Evolutionary conservation across 2,113 vertebrate genomes (phyloP).

Genomic region (Heterocephalus glaber): DNA sequence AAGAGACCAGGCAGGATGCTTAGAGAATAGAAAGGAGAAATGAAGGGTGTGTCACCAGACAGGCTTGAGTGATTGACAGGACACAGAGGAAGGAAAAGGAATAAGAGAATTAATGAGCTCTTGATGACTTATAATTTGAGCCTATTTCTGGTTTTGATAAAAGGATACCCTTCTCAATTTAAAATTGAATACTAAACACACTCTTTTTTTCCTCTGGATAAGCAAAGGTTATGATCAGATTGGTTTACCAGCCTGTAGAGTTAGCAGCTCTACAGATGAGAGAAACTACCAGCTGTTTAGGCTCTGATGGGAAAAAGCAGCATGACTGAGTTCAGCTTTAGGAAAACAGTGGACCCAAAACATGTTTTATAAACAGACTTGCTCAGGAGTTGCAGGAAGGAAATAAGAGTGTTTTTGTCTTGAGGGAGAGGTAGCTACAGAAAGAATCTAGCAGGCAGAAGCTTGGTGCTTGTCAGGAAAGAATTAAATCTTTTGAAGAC

Average conservation of each 20-base stretch:
- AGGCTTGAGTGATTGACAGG: neutral
- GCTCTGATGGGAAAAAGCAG: neutral
- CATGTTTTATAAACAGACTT: neutral
- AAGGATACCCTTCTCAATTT: neutral
- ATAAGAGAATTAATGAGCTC: neutral
- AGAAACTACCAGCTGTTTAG: neutral
- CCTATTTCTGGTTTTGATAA: neutral
- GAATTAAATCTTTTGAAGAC: conserved; percentile 17
- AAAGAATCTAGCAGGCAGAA: neutral
- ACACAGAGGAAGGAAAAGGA: neutral
- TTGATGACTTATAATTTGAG: conserved; percentile 12
- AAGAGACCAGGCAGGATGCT: neutral
- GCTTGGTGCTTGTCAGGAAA: neutral
- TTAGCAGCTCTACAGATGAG: neutral
- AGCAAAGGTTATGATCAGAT: neutral
- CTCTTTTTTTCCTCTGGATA: neutral
- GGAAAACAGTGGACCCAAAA: neutral
- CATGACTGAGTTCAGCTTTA: neutral
- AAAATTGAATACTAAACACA: neutral
- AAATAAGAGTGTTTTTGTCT: neutral
- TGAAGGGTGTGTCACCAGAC: neutral
- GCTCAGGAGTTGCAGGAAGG: neutral
- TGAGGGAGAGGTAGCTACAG: neutral
- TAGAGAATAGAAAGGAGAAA: neutral
- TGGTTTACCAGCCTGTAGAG: neutral